Evolutionary conservation across 2,113 vertebrate genomes (phyloP).

Genomic region (Protobothrops mucrosquamatus): DNA sequence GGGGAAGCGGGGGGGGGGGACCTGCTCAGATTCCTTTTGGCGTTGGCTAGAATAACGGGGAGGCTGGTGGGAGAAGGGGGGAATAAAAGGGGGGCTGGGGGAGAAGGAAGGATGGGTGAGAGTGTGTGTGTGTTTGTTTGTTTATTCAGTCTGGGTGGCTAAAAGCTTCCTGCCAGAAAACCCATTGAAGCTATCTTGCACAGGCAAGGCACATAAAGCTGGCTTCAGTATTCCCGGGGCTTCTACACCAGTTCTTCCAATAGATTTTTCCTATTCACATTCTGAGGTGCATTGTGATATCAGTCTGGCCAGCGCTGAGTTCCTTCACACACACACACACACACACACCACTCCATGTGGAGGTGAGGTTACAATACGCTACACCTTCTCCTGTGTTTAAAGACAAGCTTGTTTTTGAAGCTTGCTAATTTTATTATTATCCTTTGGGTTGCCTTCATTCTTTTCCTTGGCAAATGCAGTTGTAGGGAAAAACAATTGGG

Average conservation of each 20-base stretch:
- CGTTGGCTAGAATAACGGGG: background rate
- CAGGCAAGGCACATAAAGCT: background rate
- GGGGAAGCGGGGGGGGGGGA: no score
- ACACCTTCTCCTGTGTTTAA: background rate
- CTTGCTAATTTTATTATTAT: background rate
- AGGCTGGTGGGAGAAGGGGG: no score
- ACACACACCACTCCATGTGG: background rate
- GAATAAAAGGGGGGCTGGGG: background rate
- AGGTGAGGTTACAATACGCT: background rate
- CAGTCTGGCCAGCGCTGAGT: background rate
- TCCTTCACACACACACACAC: background rate
- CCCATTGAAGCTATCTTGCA: background rate
- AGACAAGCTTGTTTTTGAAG: background rate
- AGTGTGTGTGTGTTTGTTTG: background rate
- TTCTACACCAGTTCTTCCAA: background rate
- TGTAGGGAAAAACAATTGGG: background rate
- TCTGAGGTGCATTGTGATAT: background rate
- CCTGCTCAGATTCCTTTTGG: background rate
- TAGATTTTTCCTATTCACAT: background rate
- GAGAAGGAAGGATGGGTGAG: background rate
- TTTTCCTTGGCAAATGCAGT: background rate
- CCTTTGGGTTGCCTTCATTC: background rate
- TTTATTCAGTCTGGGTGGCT: background rate
- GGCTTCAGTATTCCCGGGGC: background rate
- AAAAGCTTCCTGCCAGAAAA: constrained; percentile 3